Conservation (phyloP, 1,140 invertebrate species). For the Eriocheir sinensis region DNA sequence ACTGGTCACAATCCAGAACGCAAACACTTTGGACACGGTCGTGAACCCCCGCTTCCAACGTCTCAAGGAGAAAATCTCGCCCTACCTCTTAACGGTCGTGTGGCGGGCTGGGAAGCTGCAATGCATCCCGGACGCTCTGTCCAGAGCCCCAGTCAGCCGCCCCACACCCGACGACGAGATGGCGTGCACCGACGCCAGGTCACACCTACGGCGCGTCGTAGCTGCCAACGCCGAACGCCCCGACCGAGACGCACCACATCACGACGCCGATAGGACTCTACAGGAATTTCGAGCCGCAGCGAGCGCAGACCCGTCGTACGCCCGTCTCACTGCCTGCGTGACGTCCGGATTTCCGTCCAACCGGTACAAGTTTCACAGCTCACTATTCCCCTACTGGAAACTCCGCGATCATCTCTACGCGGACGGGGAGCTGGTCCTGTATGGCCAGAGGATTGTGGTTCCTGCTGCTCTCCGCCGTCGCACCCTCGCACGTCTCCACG, state of each 20-base stretch:
- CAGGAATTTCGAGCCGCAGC: too few species aligned
- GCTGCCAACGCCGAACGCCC: background rate
- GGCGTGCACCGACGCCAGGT: too few species aligned
- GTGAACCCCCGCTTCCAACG: background rate
- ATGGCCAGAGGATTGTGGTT: slow-evolving; percentile 39
- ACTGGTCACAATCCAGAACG: background rate
- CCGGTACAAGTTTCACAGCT: too few species aligned
- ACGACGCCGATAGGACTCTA: background rate
- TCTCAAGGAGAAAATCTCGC: slow-evolving; percentile 8
- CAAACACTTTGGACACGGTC: too few species aligned
- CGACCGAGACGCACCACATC: background rate
- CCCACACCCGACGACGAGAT: too few species aligned
- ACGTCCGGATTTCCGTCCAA: too few species aligned
- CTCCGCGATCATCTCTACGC: background rate
- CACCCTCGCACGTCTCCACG: too few species aligned
- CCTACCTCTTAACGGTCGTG: background rate
- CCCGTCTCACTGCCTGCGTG: too few species aligned
- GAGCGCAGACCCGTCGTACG: too few species aligned
- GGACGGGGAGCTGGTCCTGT: too few species aligned
- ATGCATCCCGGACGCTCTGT: slow-evolving; percentile 26
- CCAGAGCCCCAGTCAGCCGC: background rate
- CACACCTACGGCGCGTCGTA: too few species aligned
- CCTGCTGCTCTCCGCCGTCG: background rate
- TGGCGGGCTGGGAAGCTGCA: slow-evolving; percentile 20
- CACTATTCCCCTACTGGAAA: too few species aligned